Base-by-base conservation (phyloP, 2,797 vertebrate species). In the Bradypus variegatus region DNA sequence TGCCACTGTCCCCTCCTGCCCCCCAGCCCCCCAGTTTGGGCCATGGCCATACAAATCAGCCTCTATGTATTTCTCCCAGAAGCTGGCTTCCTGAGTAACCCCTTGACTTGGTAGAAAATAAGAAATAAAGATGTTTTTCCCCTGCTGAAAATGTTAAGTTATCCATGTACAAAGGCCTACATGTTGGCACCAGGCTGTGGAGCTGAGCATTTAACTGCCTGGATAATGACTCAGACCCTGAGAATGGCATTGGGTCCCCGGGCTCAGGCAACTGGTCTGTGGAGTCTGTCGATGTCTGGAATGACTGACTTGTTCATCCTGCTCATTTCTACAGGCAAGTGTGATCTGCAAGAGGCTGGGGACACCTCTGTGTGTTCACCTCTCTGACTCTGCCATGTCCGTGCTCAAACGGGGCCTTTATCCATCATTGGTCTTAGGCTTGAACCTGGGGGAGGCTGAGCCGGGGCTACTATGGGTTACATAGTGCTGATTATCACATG, bases 1-100 rank as follows among this genome's bases (percentile, higher is more conserved):
- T 94, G 91, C 91, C 90, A 88, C 94, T 96, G 96, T 86, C 83
- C 95, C 1, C 2, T 85, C 82, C 94, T 94, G 75, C 36, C 12
- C 12, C 21, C 62, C 62, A 21, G 6, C 13, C 16, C 25, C 25
- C 72, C 45, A 21, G 6, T 27, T 90, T 93, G 91, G 70, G 96
- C 95, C 94, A 94, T 31, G 79, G 89, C 91, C 92, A 89, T 95
- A 97, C 95, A 96, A 96, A 97, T 97, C 97, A 97, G 93, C 95
- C 95, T 96, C 91, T 96, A 95, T 94, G 93, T 88, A 89, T 95
- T 89, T 93, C 95, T 96, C 94, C 95, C 93, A 45, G 84, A 96
- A 95, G 91, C 86, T 78, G 88, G 94, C 95, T 96, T 95, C 94
- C 95, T 94, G 83, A 94, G 95, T 97, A 93, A 95, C 91, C 93